Base-by-base conservation (phyloP, 2,888 invertebrate genomes). In the Torymus texanus region DNA sequence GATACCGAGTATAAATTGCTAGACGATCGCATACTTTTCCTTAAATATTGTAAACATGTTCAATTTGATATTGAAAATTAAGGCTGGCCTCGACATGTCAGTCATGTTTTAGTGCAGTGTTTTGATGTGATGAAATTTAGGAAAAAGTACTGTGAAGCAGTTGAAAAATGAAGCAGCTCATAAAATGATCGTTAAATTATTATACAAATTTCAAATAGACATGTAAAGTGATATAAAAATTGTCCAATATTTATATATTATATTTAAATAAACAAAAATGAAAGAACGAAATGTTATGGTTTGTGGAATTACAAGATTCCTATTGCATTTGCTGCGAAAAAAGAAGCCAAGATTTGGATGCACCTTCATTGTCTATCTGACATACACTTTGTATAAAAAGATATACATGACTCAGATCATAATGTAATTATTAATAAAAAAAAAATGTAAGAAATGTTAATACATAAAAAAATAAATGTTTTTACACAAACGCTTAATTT, bases 361-460 rank as follows among this genome's bases (percentile, higher is more conserved):
- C 53, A 75, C 59, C 83, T 85, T 86, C 84, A 86, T 80, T 85
- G 85, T 88, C 85, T 85, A 86, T 82, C 84, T 81, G 81, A 81
- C 85, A 84, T 85, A 86, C 86, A 83, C 85, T 87, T 89, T 89
- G 88, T 89, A 89, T 87, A 88, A 88, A 88, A 86, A 84, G 84
- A 85, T 85, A 86, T 82, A 86, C 84, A 83, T 66, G 55, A 66
- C 18, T 83, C 85, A 85, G 85, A 88, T 87, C 84, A 86, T 85
- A 85, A 87, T 87, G 86, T 88, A 87, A 88, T 84, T 87, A 87
- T 85, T 86, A 84, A 84, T 67, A 77, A 41, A 41, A 41, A 41
- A 85, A 80, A 85, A 86, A 84, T 89, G 88, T 89, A 88, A 88
- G 87, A 89, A 88, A 87, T 89, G 89, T 89, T 89, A 88, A 90